phyloP scores from a whole-genome alignment of 1,140 invertebrate genomes.

The Leptoteleia sp. region DNA sequence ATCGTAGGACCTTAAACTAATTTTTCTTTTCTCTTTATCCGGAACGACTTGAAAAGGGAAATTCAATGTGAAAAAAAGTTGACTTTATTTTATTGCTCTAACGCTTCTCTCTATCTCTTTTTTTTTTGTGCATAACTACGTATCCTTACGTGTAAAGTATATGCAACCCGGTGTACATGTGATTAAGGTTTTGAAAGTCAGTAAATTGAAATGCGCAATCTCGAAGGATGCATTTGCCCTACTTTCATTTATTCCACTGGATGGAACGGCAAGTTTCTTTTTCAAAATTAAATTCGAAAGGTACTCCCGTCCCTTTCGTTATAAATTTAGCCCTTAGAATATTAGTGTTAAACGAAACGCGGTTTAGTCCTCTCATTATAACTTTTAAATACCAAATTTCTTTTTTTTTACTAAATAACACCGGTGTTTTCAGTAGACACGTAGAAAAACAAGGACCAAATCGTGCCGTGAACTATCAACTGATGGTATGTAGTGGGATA shows the following conservation, averaged over 20 bases:
- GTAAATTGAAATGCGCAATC: conserved; percentile 28
- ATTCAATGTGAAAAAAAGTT: too few relatives aligned
- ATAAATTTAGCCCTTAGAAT: too few relatives aligned
- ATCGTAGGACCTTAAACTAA: too few relatives aligned
- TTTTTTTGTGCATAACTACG: too few relatives aligned
- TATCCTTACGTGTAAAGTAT: too few relatives aligned
- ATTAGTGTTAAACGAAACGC: conserved; percentile 1
- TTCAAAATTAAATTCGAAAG: too few relatives aligned
- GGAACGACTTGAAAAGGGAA: too few relatives aligned
- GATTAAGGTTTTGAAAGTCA: conserved; percentile 21
- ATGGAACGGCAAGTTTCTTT: conserved; percentile 5
- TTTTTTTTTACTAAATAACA: conserved; percentile 54
- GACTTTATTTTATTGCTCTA: too few relatives aligned
- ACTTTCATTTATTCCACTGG: conserved; percentile 17
- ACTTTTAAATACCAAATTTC: conserved; percentile 49
- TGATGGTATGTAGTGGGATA: conserved; percentile 78
- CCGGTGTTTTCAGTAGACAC: conserved; percentile 26
- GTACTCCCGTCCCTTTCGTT: too few relatives aligned
- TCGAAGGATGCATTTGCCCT: conserved; percentile 10
- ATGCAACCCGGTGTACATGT: too few relatives aligned
- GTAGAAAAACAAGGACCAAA: conserved; percentile 61
- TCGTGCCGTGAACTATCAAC: conserved; percentile 77
- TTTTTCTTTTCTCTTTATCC: too few relatives aligned
- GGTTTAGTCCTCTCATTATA: conserved; percentile 44
- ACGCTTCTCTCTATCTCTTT: too few relatives aligned